These are phyloP conservation scores for Hymenopus coronatus DNA, from an alignment of 2,888 invertebrate species.

Conservation along the genomic window DNA sequence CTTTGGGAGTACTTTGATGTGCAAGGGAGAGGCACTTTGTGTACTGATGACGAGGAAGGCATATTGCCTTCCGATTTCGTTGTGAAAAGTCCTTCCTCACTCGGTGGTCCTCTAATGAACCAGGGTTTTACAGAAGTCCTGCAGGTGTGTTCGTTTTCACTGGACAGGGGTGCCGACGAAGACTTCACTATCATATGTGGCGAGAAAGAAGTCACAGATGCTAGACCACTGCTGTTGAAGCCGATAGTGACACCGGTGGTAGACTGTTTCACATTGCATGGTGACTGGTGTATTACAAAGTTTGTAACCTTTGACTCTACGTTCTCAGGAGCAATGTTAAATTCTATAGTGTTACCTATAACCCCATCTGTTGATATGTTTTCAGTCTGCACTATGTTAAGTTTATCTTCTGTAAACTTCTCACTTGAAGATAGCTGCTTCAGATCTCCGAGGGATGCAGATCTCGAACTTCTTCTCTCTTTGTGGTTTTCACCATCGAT, in stretches of 20 bases:
- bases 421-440: background rate
- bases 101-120: background rate
- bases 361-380: background rate
- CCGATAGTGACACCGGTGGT: conserved; percentile 28
- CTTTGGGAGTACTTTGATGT: conserved; percentile 30
- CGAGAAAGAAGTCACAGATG: conserved; percentile 30
- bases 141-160: background rate
- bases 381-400: background rate
- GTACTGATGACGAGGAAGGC: background rate
- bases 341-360: background rate
- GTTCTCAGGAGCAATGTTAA: background rate
- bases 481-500: conserved; percentile 10
- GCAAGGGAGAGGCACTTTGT: background rate
- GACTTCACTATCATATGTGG: conserved; percentile 28
- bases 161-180: conserved; percentile 12
- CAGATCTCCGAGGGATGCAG: background rate
- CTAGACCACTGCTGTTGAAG: conserved; percentile 29
- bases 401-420: background rate
- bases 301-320: background rate
- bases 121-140: background rate
- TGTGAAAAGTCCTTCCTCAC: background rate
- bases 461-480: background rate
- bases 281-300: background rate
- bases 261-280: background rate
- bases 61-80: background rate